These are phyloP conservation scores for Neosilurus mollespiculum DNA, from an alignment of 2,797 vertebrate genomes.

Conservation along the genomic window DNA sequence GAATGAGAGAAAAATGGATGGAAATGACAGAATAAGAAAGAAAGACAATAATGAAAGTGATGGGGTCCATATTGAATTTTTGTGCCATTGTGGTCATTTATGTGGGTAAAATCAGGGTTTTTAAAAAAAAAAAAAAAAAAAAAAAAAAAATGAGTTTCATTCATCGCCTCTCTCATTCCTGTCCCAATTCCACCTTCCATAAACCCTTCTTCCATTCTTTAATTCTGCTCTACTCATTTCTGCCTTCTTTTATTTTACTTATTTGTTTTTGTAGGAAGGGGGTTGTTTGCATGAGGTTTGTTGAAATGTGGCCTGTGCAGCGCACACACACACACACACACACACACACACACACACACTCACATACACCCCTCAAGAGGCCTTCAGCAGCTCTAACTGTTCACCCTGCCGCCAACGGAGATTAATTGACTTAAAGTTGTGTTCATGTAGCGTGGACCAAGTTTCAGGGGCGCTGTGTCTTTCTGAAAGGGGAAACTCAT, in stretches of 20 bases:
- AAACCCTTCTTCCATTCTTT: constrained; percentile 41
- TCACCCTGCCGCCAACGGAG: constrained; percentile 34
- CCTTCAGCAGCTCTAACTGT: constrained; percentile 28
- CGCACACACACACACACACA: too few species aligned
- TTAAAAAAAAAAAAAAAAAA: constrained; percentile 5
- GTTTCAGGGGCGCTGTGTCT: constrained; percentile 39
- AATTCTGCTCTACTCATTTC: constrained; percentile 8
- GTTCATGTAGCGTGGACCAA: constrained; percentile 36
- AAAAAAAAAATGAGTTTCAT: constrained; percentile 60
- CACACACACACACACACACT: neutral
- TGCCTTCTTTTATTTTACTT: neutral
- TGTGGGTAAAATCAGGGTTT: constrained; percentile 54
- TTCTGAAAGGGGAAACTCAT: constrained; percentile 35
- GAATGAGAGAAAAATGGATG: neutral
- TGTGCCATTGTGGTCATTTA: constrained; percentile 51
- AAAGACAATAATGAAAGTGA: constrained; percentile 22
- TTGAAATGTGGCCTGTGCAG: constrained; percentile 13
- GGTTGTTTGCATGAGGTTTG: constrained; percentile 19
- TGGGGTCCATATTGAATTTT: constrained; percentile 44
- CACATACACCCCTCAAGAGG: constrained; percentile 17
- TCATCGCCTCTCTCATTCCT: constrained; percentile 42
- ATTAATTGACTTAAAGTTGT: constrained; percentile 46
- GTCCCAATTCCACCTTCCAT: constrained; percentile 32
- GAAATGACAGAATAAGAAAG: constrained; percentile 25
- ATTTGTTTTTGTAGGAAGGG: constrained; percentile 26